phyloP scores from a whole-genome alignment of 2,888 invertebrate species.

The Sipha maydis region DNA sequence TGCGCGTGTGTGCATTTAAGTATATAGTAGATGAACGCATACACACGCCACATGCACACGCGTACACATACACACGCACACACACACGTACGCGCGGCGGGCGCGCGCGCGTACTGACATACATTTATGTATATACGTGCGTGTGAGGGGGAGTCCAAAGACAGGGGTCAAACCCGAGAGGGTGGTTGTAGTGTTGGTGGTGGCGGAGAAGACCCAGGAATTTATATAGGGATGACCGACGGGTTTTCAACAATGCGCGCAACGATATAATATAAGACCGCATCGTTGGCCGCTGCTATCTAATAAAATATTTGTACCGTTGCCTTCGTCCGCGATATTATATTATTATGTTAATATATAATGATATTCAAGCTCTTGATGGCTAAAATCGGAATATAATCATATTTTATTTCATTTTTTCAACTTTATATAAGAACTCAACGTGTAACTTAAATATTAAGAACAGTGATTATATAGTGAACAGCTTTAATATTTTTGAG shows the following conservation, averaged over 20 bases:
- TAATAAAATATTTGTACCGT: conserved; percentile 26
- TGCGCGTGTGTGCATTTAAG: neutral
- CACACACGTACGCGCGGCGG: neutral
- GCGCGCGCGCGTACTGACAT: neutral
- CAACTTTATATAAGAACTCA: neutral
- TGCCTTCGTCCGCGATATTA: neutral
- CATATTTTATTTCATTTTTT: neutral
- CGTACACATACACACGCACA: no score
- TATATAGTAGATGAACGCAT: neutral
- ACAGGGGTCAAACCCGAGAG: conserved; percentile 52
- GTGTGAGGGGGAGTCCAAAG: conserved; percentile 26
- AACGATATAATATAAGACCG: conserved; percentile 16
- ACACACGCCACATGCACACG: neutral
- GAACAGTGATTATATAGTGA: no score
- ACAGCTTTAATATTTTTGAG: no score
- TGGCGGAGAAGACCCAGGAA: conserved; percentile 52
- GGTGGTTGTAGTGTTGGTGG: conserved; percentile 36
- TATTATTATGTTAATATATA: neutral
- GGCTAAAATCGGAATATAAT: neutral
- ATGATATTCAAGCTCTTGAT: no score
- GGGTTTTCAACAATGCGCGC: conserved; percentile 57
- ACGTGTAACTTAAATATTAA: no score
- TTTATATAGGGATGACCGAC: conserved; percentile 54
- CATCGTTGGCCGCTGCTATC: neutral
- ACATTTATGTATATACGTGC: no score